These are phyloP conservation scores for Tridacna crocea DNA, from an alignment of 2,888 invertebrate genomes.

Conservation along the genomic window DNA sequence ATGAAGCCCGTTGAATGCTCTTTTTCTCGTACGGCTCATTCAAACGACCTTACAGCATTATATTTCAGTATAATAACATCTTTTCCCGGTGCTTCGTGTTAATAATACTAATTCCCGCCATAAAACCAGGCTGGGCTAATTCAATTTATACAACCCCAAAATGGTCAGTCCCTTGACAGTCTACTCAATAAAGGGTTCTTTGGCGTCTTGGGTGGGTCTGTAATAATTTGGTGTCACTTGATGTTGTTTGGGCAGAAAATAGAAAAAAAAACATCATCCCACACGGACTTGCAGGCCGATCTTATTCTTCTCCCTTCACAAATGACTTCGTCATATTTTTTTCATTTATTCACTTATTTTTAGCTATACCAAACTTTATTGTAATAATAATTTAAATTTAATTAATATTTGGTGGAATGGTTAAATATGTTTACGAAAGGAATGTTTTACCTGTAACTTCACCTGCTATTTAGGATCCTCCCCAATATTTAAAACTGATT, in stretches of 20 bases:
- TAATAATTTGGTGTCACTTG: not conserved
- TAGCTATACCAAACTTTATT: too few species aligned
- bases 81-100: slow-evolving; percentile 28
- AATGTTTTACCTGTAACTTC: too few species aligned
- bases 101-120: slow-evolving; percentile 57
- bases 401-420: not conserved
- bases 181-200: slow-evolving; percentile 5
- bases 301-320: too few species aligned
- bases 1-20: not conserved
- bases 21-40: slow-evolving; percentile 15
- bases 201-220: not conserved
- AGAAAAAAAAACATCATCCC: not conserved
- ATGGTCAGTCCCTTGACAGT: slow-evolving; percentile 24
- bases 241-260: not conserved
- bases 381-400: too few species aligned
- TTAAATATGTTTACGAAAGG: not conserved
- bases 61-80: slow-evolving; percentile 23
- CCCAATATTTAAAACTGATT: too few species aligned
- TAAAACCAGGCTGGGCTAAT: slow-evolving; percentile 53
- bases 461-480: too few species aligned
- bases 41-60: slow-evolving; percentile 6
- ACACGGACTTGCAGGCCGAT: too few species aligned
- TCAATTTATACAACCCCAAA: slow-evolving; percentile 58
- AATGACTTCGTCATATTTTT: too few species aligned
- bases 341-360: too few species aligned